A percentile compares a stretch with the other conserved stretches of the same genome.
Conservation (phyloP, 2,888 invertebrate species). For the Polyommatus icarus region DNA sequence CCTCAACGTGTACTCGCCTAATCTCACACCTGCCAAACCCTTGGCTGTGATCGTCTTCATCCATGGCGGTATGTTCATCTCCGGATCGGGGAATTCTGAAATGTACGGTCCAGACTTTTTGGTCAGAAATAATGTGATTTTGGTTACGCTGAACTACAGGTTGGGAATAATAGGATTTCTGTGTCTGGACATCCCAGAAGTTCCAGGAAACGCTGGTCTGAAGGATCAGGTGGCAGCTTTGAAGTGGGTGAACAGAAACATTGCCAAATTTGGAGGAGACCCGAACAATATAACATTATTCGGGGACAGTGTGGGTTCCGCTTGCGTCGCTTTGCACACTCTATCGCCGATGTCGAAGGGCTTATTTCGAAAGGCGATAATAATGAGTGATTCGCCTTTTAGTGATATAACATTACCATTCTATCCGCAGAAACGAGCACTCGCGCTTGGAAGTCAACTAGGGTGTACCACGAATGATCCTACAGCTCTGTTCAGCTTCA, state of each 20-base stretch:
- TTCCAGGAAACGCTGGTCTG: conserved; percentile 59
- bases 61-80: conserved; percentile 53
- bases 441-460: conserved; percentile 51
- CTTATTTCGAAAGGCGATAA: conserved; percentile 71
- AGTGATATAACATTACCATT: conserved; percentile 53
- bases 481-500: conserved; percentile 50
- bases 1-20: conserved; percentile 59
- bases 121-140: conserved; percentile 49
- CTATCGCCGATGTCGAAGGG: conserved; percentile 59
- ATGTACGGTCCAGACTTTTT: conserved; percentile 56
- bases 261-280: conserved; percentile 58
- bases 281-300: conserved; percentile 58
- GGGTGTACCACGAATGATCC: conserved; percentile 52
- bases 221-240: conserved; percentile 62
- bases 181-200: conserved; percentile 52
- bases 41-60: conserved; percentile 59
- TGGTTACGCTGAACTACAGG: conserved; percentile 60
- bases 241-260: conserved; percentile 56
- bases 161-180: conserved; percentile 58
- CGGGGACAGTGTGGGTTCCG: conserved; percentile 56
- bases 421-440: conserved; percentile 50
- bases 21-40: conserved; percentile 42
- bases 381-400: conserved; percentile 83
- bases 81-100: conserved; percentile 53
- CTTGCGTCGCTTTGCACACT: conserved; percentile 49